Conservation (phyloP, 2,113 vertebrate genomes). For the Chlorocebus sabaeus region DNA sequence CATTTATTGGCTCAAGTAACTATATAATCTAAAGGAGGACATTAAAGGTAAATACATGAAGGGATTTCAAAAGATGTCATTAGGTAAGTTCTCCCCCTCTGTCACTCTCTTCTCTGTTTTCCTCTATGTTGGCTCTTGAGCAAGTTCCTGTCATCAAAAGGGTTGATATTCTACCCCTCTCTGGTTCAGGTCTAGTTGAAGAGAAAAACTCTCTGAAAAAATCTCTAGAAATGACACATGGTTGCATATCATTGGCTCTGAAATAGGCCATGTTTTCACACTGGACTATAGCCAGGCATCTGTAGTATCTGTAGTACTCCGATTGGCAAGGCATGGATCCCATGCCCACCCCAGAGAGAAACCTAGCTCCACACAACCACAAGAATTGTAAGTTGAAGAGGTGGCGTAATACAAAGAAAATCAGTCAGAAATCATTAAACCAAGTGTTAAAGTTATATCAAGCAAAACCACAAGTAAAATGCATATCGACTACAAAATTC, state of each 20-base stretch:
- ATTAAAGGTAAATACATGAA: neutral
- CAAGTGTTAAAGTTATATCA: neutral
- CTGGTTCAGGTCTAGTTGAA: neutral
- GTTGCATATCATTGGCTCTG: neutral
- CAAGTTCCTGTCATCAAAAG: neutral
- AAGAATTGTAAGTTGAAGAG: neutral
- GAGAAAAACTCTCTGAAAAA: neutral
- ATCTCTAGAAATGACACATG: neutral
- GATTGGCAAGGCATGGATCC: neutral
- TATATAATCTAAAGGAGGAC: neutral
- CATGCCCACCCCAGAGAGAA: neutral
- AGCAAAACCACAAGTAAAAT: neutral
- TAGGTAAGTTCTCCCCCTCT: neutral
- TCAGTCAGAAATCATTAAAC: neutral
- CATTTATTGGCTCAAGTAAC: neutral
- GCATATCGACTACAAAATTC: neutral
- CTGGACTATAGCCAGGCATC: neutral
- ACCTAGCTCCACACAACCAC: neutral
- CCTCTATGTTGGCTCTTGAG: neutral
- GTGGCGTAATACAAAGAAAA: neutral
- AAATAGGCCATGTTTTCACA: neutral
- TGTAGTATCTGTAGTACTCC: no score
- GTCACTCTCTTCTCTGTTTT: neutral
- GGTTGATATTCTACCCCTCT: neutral
- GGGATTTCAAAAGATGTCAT: neutral